phyloP scores from a whole-genome alignment of 2,888 invertebrate species.

The Caenorhabditis becei region DNA sequence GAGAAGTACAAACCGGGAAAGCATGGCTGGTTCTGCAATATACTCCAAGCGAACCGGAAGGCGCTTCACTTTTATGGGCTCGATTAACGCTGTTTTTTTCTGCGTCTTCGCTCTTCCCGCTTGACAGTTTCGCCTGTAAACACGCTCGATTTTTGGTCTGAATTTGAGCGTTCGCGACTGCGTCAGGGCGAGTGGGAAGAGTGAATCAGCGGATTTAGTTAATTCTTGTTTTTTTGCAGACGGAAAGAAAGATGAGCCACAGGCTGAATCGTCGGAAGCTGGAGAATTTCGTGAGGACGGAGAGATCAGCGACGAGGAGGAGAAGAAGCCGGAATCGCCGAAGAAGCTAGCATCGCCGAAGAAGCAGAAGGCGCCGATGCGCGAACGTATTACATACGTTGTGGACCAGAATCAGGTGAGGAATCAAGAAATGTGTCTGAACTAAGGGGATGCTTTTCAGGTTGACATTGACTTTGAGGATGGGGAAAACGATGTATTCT shows the following conservation, averaged over 20 bases:
- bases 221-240: conserved; percentile 35
- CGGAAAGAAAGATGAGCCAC: background rate
- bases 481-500: background rate
- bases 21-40: conserved; percentile 39
- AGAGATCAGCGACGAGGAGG: background rate
- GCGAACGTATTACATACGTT: conserved; percentile 14
- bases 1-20: background rate
- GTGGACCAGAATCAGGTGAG: conserved; percentile 5
- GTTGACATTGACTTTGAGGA: background rate
- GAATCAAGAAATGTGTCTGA: background rate
- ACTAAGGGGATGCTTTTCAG: background rate
- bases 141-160: conserved; percentile 17
- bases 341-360: background rate
- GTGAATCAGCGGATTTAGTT: conserved; percentile 21
- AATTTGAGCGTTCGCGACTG: conserved; percentile 21
- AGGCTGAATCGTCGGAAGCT: background rate
- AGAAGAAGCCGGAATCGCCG: background rate
- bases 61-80: conserved; percentile 36
- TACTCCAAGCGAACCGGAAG: conserved; percentile 24
- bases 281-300: conserved; percentile 10
- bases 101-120: conserved; percentile 12
- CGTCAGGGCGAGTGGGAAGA: background rate
- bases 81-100: conserved; percentile 18
- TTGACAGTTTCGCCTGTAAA: background rate
- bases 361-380: conserved; percentile 1